Conservation (phyloP, 2,113 vertebrate genomes). For the Apeltes quadracus region DNA sequence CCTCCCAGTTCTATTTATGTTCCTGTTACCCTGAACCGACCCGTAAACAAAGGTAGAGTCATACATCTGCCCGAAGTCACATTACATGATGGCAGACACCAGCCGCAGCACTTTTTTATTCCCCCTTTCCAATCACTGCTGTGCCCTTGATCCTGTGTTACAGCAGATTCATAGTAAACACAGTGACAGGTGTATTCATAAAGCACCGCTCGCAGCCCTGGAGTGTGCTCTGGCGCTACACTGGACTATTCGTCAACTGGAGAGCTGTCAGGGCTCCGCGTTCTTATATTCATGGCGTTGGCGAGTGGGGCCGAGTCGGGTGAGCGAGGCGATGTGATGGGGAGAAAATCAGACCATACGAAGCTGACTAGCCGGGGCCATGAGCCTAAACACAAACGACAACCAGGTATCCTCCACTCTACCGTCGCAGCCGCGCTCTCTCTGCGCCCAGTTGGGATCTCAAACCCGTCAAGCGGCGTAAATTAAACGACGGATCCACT, state of each 20-base stretch:
- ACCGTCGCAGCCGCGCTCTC: not conserved
- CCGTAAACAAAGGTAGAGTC: constrained; percentile 46
- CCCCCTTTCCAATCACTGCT: constrained; percentile 61
- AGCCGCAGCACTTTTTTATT: constrained; percentile 48
- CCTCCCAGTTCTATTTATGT: constrained; percentile 29
- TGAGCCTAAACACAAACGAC: constrained; percentile 13
- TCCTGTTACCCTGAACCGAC: constrained; percentile 19
- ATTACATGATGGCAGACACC: constrained; percentile 54
- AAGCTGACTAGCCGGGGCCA: not conserved
- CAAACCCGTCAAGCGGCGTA: not conserved
- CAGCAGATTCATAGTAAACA: constrained; percentile 76
- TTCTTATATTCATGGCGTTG: constrained; percentile 31
- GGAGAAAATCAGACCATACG: constrained; percentile 21
- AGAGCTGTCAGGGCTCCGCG: constrained; percentile 54
- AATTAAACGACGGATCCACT: not conserved
- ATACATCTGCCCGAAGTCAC: constrained; percentile 56
- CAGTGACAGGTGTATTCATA: constrained; percentile 78
- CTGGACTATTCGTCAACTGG: constrained; percentile 69
- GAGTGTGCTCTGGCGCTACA: constrained; percentile 48
- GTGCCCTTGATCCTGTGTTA: constrained; percentile 73
- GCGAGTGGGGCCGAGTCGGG: constrained; percentile 31
- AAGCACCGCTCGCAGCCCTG: constrained; percentile 57
- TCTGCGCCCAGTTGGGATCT: not conserved
- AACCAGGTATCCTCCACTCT: not conserved
- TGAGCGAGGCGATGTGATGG: not conserved